phyloP scores from a whole-genome alignment of 2,888 invertebrate species.

The Sesia bembeciformis region DNA sequence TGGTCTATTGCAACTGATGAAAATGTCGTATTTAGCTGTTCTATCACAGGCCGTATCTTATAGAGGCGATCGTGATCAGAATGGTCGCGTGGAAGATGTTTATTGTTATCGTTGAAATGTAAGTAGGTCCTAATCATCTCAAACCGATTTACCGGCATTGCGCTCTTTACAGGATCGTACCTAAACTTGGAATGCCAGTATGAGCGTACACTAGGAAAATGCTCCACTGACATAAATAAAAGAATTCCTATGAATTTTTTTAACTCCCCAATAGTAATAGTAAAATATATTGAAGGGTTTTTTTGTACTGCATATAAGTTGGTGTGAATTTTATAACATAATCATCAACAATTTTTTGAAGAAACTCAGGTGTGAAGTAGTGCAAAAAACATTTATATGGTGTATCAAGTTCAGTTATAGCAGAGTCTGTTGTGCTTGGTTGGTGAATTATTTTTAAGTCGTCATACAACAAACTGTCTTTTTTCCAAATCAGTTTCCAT shows the following conservation, averaged over 20 bases:
- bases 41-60: constrained; percentile 21
- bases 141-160: constrained; percentile 17
- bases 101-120: constrained; percentile 23
- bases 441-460: background rate
- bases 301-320: background rate
- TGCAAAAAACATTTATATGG: background rate
- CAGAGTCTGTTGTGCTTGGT: background rate
- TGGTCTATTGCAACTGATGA: constrained; percentile 20
- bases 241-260: constrained; percentile 2
- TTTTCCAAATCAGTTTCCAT: background rate
- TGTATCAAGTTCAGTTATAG: background rate
- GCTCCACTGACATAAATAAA: background rate
- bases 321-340: no score
- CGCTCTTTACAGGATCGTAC: constrained; percentile 8
- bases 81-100: constrained; percentile 15
- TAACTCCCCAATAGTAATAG: constrained; percentile 1
- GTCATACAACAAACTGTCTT: background rate
- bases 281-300: background rate
- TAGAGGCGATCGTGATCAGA: constrained; percentile 18
- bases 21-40: constrained; percentile 23
- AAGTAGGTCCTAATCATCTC: constrained; percentile 17
- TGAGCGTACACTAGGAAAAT: background rate
- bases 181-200: constrained; percentile 14
- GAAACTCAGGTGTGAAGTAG: background rate
- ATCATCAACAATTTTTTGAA: background rate